Evolutionary conservation across 2,113 vertebrate species (phyloP).

Genomic region (Notothenia rossii): DNA sequence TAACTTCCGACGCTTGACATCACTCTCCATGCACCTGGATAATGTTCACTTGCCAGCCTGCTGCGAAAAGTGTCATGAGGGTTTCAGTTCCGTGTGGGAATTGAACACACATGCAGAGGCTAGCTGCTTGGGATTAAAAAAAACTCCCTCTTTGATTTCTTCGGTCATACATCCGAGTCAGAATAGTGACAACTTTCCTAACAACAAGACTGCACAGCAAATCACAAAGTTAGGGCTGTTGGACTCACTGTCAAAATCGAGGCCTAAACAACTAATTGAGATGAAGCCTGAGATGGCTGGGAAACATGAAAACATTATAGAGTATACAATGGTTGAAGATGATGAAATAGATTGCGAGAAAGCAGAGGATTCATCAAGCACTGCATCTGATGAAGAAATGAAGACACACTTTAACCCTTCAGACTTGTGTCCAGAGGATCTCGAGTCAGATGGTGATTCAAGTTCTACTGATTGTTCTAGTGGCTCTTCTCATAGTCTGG

Average conservation of each 20-base stretch:
- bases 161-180: not conserved
- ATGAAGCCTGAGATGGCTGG: conserved; percentile 16
- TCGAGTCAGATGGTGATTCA: conserved; percentile 42
- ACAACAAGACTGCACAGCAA: not conserved
- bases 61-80: conserved; percentile 50
- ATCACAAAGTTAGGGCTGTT: not conserved
- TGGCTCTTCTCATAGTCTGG: conserved; percentile 23
- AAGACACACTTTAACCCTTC: not conserved
- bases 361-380: conserved; percentile 27
- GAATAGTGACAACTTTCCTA: not conserved
- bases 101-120: conserved; percentile 70
- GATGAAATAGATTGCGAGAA: conserved; percentile 9
- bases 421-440: conserved; percentile 6
- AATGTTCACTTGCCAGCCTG: conserved; percentile 58
- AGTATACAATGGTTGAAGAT: conserved; percentile 43
- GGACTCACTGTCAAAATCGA: not conserved
- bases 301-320: conserved; percentile 27
- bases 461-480: conserved; percentile 50
- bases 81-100: conserved; percentile 63
- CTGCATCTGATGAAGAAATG: conserved; percentile 8
- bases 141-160: conserved; percentile 4
- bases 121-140: not conserved
- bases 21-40: conserved; percentile 66
- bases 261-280: not conserved
- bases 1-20: conserved; percentile 57